Base-by-base conservation (phyloP, 2,797 vertebrate genomes). In the Lacerta viridis region DNA sequence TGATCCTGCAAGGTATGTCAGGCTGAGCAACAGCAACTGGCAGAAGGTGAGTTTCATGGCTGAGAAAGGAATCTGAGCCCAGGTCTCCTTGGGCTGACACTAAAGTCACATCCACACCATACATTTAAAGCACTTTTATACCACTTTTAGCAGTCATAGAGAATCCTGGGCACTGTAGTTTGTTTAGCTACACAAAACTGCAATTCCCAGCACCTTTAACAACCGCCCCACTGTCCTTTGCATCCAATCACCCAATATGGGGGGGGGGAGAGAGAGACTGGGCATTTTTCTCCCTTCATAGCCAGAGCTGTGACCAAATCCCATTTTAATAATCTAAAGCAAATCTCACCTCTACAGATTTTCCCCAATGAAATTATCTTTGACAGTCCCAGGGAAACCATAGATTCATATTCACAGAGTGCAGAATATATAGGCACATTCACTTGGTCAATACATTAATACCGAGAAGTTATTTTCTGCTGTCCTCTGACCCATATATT, bases 291-390 rank as follows among this genome's bases (percentile, higher is more conserved):
- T 39, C 3, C 46, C 7, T 18, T 39, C 7, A 8, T 25, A 13
- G 36, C 27, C 36, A 39, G 46, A 71, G 33, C n/a, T 55, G 3
- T 55, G 43, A 50, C 46, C 29, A 80, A 72, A 81, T 4, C 36
- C 18, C 17, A 6, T 64, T 29, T 27, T 0, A 27, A 69, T 27
- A 46, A 78, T 1, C 29, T 39, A n/a, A 71, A 80, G 36, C 18
- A 15, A 72, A 72, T 74, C 43, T 74, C 50, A 74, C 25, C 36
- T 81, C 36, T 43, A 20, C 29, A 74, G 79, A 74, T 61, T 64
- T 74, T 17, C 50, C 46, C 39, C 41, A 46, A 87, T 87, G 25
- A 50, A 87, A 87, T 64, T 87, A 64, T 74, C 68, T 74, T 55
- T 81, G 50, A 74, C 78, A 74, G 17, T n/a, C 68, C 15, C 78